Evolutionary conservation across 1,140 invertebrate species (phyloP).

Genomic region (Steinernema feltiae): DNA sequence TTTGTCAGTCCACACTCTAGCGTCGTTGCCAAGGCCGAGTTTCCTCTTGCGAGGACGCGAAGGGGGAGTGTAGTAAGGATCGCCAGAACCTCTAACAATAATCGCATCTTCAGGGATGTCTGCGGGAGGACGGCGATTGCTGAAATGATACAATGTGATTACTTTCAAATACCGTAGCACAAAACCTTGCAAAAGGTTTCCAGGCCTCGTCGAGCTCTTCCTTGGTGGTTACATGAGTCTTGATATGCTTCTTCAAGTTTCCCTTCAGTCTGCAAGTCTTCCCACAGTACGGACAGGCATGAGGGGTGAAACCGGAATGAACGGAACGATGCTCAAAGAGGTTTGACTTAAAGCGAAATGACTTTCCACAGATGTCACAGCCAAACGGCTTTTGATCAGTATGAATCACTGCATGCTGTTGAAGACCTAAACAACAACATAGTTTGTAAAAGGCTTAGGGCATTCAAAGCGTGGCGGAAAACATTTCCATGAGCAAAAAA

Average conservation of each 20-base stretch:
- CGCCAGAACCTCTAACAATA: slow-evolving; percentile 48
- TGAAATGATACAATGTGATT: slow-evolving; percentile 15
- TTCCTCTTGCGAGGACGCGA: slow-evolving; percentile 47
- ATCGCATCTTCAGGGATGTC: slow-evolving; percentile 57
- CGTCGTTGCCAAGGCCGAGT: slow-evolving; percentile 49
- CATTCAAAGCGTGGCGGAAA: no score
- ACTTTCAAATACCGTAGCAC: neutral
- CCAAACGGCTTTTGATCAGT: slow-evolving; percentile 66
- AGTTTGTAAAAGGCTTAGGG: no score
- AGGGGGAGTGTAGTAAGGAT: slow-evolving; percentile 48
- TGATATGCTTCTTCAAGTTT: slow-evolving; percentile 42
- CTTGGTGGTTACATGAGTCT: slow-evolving; percentile 48
- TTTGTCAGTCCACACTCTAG: slow-evolving; percentile 50
- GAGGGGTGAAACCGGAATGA: slow-evolving; percentile 64
- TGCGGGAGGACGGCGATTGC: slow-evolving; percentile 55
- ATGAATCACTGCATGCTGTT: slow-evolving; percentile 60
- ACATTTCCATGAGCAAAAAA: no score
- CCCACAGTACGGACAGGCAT: slow-evolving; percentile 28
- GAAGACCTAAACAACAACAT: slow-evolving; percentile 26
- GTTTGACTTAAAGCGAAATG: slow-evolving; percentile 67
- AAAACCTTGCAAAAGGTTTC: slow-evolving; percentile 49
- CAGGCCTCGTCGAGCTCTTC: slow-evolving; percentile 51
- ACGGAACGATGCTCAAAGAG: slow-evolving; percentile 72
- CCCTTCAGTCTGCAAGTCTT: slow-evolving; percentile 38
- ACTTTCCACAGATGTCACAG: slow-evolving; percentile 68